Evolutionary conservation across 30 jellyfish, hydroid and myxozoan species (phyloP).

Genomic region (Hydra vulgaris): DNA sequence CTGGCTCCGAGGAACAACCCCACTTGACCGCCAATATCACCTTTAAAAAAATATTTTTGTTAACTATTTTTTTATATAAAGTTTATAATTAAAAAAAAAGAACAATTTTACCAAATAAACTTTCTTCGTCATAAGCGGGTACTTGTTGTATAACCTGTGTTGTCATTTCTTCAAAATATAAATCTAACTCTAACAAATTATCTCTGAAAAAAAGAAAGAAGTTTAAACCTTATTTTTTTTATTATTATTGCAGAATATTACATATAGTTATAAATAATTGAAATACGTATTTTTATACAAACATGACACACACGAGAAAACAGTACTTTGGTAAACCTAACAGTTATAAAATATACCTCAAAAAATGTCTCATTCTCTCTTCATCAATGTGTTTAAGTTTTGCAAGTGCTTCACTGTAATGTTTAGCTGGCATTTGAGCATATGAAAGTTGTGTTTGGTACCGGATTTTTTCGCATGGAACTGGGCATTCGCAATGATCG

Average conservation of each 20-base stretch:
- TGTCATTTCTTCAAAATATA: constrained; percentile 40
- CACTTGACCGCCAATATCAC: constrained; percentile 39
- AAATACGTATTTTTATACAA: no score
- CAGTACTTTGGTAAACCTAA: no score
- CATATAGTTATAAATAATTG: no score
- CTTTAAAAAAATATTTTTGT: background rate
- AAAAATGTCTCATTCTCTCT: constrained; percentile 37
- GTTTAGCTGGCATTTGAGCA: constrained; percentile 81
- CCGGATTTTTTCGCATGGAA: constrained; percentile 60
- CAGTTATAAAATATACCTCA: constrained; percentile 20
- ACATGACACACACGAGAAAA: no score
- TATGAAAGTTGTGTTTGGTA: constrained; percentile 61
- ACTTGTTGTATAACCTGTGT: constrained; percentile 44
- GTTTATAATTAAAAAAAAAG: no score
- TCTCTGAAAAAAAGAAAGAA: constrained; percentile 14
- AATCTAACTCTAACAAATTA: constrained; percentile 32
- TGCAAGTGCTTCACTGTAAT: constrained; percentile 63
- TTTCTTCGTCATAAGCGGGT: constrained; percentile 56
- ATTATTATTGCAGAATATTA: no score
- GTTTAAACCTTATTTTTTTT: background rate
- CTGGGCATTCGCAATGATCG: constrained; percentile 56
- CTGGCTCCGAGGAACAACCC: constrained; percentile 39
- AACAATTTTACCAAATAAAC: constrained; percentile 42
- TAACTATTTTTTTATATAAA: background rate
- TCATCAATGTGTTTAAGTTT: constrained; percentile 39